These are phyloP conservation scores for Cyprinodon variegatus DNA, from an alignment of 2,113 vertebrate species.

Conservation along the genomic window DNA sequence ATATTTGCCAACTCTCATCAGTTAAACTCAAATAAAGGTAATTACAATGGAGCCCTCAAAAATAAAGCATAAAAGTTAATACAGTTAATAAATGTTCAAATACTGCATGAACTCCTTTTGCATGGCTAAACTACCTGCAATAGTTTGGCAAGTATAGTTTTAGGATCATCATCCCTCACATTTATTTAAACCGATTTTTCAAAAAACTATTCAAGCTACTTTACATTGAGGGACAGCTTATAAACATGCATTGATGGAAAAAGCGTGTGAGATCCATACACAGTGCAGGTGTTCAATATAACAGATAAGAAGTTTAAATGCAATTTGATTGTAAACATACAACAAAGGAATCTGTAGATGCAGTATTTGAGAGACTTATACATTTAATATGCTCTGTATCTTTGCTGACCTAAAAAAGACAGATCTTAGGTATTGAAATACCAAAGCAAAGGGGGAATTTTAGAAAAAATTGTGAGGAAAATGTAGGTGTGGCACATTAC, in stretches of 20 bases:
- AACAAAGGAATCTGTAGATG: neutral
- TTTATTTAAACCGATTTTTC: neutral
- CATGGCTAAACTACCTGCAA: neutral
- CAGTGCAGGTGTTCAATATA: neutral
- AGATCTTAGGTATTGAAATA: neutral
- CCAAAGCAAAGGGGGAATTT: no score
- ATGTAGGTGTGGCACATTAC: neutral
- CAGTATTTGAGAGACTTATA: neutral
- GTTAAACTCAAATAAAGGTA: constrained; percentile 70
- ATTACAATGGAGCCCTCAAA: constrained; percentile 83
- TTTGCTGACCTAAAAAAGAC: neutral
- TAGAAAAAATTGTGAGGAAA: neutral
- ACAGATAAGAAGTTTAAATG: neutral
- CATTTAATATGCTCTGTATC: neutral
- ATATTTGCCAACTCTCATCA: constrained; percentile 99
- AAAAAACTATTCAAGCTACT: neutral
- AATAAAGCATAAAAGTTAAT: constrained; percentile 73
- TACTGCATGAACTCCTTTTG: constrained; percentile 4
- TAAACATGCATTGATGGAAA: neutral
- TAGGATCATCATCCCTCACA: neutral
- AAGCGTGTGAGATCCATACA: neutral
- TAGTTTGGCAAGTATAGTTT: neutral
- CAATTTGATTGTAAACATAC: neutral
- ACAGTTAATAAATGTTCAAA: constrained; percentile 4
- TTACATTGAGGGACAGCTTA: neutral